A percentile compares a stretch with the other conserved stretches of the same genome.
These are phyloP conservation scores for Anolis apletophallus DNA, from an alignment of 2,797 vertebrate species.

Conservation along the genomic window DNA sequence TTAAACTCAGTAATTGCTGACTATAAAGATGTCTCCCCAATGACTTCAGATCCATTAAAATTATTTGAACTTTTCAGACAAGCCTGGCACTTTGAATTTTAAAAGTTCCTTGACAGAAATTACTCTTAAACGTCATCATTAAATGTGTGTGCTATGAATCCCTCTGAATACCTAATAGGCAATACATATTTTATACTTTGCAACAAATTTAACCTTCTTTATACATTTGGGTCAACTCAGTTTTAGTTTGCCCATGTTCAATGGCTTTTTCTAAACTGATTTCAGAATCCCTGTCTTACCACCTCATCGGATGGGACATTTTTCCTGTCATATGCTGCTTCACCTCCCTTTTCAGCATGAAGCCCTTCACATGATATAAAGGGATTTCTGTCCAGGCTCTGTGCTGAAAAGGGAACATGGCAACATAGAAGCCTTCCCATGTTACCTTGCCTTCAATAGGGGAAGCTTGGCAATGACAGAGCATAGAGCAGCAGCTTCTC, in stretches of 20 bases:
- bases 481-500: too few relatives aligned
- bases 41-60: conserved; percentile 69
- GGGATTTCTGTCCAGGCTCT: too few relatives aligned
- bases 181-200: conserved; percentile 64
- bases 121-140: conserved; percentile 61
- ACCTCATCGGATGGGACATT: too few relatives aligned
- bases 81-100: conserved; percentile 63
- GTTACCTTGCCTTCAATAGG: too few relatives aligned
- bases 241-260: conserved; percentile 57
- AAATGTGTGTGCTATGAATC: conserved; percentile 51
- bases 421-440: too few relatives aligned
- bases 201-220: conserved; percentile 59
- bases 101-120: conserved; percentile 58
- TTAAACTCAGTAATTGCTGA: conserved; percentile 74
- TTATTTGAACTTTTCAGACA: conserved; percentile 71
- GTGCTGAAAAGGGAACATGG: too few relatives aligned
- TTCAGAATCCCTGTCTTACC: conserved; percentile 22
- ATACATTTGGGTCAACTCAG: conserved; percentile 62
- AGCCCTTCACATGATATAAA: too few relatives aligned
- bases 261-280: conserved; percentile 64
- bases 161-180: conserved; percentile 65
- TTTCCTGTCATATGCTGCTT: too few relatives aligned
- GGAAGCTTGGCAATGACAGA: too few relatives aligned
- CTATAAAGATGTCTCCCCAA: conserved; percentile 62
- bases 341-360: too few relatives aligned